These are phyloP conservation scores for Eumacrocentrus americanus DNA, from an alignment of 2,888 invertebrate genomes.

Conservation along the genomic window DNA sequence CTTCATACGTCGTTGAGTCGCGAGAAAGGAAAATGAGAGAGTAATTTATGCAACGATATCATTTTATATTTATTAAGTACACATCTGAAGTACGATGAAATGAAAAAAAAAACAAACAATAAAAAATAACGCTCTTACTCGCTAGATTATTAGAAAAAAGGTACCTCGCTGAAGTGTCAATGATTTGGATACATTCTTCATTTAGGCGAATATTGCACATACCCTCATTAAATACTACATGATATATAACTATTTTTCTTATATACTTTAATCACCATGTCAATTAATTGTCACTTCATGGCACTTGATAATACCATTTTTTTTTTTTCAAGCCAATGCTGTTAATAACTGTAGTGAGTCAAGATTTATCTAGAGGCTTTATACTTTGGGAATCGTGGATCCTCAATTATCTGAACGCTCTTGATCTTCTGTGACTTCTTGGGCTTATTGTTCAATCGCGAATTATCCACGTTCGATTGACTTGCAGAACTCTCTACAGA, in stretches of 20 bases:
- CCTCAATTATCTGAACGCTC: conserved; percentile 56
- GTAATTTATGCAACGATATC: conserved; percentile 2
- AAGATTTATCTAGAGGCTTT: neutral
- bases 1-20: neutral
- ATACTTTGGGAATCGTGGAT: conserved; percentile 44
- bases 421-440: conserved; percentile 50
- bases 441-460: conserved; percentile 27
- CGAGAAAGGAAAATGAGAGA: neutral
- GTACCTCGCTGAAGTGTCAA: conserved; percentile 57
- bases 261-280: neutral
- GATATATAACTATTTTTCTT: neutral
- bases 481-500: conserved; percentile 16
- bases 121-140: neutral
- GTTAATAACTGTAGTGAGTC: too few species aligned
- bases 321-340: too few species aligned
- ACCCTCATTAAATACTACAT: conserved; percentile 36
- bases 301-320: neutral
- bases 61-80: conserved; percentile 3
- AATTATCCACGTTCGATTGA: neutral
- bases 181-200: conserved; percentile 40
- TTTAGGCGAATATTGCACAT: conserved; percentile 36
- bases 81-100: neutral
- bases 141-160: conserved; percentile 48
- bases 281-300: neutral
- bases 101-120: neutral